phyloP scores from a whole-genome alignment of 2,888 invertebrate species.

The Drosophila percnosoma region DNA sequence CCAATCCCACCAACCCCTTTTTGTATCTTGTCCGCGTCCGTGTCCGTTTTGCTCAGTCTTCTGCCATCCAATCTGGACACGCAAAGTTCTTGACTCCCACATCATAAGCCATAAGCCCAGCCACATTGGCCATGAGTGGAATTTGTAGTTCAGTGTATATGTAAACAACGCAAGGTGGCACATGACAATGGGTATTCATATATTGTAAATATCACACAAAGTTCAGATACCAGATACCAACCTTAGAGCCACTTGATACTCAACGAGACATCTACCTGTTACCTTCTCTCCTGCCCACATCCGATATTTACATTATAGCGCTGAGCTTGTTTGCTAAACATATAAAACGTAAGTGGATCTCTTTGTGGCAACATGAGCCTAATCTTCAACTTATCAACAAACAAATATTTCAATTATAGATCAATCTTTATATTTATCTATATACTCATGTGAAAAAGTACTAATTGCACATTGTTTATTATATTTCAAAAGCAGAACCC shows the following conservation, averaged over 20 bases:
- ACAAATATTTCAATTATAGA: background rate
- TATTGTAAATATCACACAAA: background rate
- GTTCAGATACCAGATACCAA: background rate
- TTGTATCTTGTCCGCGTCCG: background rate
- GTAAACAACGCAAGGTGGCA: background rate
- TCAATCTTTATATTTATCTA: background rate
- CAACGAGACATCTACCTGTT: background rate
- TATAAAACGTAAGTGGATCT: background rate
- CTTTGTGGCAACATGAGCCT: background rate
- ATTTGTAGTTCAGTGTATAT: background rate
- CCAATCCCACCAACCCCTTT: conserved; percentile 4
- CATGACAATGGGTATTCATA: background rate
- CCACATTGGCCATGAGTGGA: background rate
- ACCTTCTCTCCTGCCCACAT: background rate
- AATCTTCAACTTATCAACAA: background rate
- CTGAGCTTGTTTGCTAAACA: background rate
- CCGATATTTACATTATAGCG: background rate
- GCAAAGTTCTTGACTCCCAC: conserved; percentile 48
- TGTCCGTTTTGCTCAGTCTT: background rate
- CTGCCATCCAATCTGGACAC: conserved; percentile 2
- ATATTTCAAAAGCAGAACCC: background rate
- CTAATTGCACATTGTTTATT: background rate
- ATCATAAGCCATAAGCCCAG: conserved; percentile 26
- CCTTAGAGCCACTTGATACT: background rate
- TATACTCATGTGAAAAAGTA: background rate